Evolutionary conservation across 1,140 invertebrate genomes (phyloP).

Genomic region (Charaxes varanes): DNA sequence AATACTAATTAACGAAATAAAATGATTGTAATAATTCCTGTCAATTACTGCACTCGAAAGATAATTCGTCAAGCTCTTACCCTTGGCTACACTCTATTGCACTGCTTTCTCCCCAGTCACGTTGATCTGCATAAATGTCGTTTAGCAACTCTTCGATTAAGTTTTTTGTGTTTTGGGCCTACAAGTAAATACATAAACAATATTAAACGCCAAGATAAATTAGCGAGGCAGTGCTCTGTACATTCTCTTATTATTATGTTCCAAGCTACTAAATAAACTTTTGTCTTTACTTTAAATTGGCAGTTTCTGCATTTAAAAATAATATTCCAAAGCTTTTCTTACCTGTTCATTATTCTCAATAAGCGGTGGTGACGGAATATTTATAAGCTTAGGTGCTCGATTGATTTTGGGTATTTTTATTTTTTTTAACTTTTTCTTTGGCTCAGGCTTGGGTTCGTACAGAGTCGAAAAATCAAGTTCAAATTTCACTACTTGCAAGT

Average conservation of each 20-base stretch:
- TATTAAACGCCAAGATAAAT: no score
- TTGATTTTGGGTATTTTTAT: constrained; percentile 35
- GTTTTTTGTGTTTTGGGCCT: constrained; percentile 70
- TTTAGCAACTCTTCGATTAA: constrained; percentile 65
- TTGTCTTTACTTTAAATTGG: no score
- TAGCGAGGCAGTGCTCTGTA: no score
- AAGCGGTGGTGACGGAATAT: constrained; percentile 40
- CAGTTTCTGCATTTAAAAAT: no score
- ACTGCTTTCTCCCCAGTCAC: constrained; percentile 46
- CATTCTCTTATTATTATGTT: no score
- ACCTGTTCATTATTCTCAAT: constrained; percentile 38
- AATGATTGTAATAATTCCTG: constrained; percentile 1
- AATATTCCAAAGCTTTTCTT: no score
- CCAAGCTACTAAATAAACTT: no score
- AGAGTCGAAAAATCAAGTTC: constrained; percentile 50
- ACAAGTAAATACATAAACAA: constrained; percentile 18
- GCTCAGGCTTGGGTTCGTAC: constrained; percentile 20
- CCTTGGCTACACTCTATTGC: constrained; percentile 55
- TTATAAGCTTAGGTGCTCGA: constrained; percentile 23
- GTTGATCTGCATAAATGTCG: constrained; percentile 50
- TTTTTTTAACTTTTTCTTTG: constrained; percentile 30
- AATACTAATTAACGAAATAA: no score
- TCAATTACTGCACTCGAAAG: no score
- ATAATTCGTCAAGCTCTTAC: no score
- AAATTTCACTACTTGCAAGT: constrained; percentile 57